A percentile compares a stretch with the other conserved stretches of the same genome.
phyloP scores from a whole-genome alignment of 2,888 invertebrate species.

The Melanostoma scalare region DNA sequence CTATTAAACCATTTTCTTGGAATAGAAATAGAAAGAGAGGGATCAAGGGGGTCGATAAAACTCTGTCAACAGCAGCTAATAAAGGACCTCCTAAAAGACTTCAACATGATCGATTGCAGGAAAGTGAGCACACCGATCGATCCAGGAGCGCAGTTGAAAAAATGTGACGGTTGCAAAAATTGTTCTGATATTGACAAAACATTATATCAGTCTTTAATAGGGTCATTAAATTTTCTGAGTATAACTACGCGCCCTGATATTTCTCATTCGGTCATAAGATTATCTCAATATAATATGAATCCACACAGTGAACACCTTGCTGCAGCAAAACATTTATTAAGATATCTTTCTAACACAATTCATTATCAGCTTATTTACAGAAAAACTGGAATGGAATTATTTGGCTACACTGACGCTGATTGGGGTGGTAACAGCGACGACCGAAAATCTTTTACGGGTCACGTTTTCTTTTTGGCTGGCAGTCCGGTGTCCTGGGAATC shows the following conservation, averaged over 20 bases:
- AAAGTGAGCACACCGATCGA: conserved; percentile 18
- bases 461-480: conserved; percentile 9
- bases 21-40: conserved; percentile 18
- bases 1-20: conserved; percentile 13
- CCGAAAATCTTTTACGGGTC: not conserved
- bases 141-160: not conserved
- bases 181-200: no score
- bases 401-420: conserved; percentile 9
- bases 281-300: no score
- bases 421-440: not conserved
- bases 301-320: no score
- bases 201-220: no score
- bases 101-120: conserved; percentile 4
- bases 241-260: no score
- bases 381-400: conserved; percentile 3
- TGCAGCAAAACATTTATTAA: no score
- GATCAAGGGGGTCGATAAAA: not conserved
- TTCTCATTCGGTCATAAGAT: no score
- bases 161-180: not conserved
- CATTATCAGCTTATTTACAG: conserved; percentile 2
- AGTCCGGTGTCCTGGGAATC: conserved; percentile 13
- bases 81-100: not conserved
- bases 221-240: no score
- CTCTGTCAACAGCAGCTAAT: conserved; percentile 10
- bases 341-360: no score